Percentiles rank a stretch among this genome's conserved stretches.
phyloP scores from a whole-genome alignment of 2,888 invertebrate species.

The Ligdia adustata region DNA sequence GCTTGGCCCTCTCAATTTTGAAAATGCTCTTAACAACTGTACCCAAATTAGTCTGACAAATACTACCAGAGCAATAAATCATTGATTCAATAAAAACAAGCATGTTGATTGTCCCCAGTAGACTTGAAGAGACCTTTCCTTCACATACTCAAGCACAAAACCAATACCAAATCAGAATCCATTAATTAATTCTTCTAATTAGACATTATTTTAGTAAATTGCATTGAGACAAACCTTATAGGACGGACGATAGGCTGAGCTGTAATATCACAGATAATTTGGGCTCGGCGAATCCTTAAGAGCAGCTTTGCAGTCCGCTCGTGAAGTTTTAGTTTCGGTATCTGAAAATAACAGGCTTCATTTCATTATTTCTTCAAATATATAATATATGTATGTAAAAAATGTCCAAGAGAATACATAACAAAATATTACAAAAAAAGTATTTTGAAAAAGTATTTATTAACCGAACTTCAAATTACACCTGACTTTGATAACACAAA shows the following conservation, averaged over 20 bases:
- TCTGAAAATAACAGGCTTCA: slow-evolving; percentile 48
- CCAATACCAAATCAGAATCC: not conserved
- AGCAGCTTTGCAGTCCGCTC: slow-evolving; percentile 82
- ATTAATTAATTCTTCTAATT: slow-evolving; percentile 2
- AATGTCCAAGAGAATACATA: not conserved
- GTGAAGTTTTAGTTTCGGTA: slow-evolving; percentile 64
- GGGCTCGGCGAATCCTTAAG: slow-evolving; percentile 81
- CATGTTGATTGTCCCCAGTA: too few relatives aligned
- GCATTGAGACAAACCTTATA: slow-evolving; percentile 65
- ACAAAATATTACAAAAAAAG: not conserved
- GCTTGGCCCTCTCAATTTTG: too few relatives aligned
- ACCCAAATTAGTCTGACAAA: too few relatives aligned
- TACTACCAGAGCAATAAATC: too few relatives aligned
- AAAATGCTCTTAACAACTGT: too few relatives aligned
- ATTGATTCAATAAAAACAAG: too few relatives aligned
- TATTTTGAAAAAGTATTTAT: not conserved
- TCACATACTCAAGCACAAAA: too few relatives aligned
- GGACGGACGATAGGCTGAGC: slow-evolving; percentile 85
- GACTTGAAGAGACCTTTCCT: too few relatives aligned
- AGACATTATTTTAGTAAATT: not conserved
- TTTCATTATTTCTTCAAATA: not conserved
- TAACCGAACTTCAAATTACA: not conserved
- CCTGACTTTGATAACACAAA: not conserved
- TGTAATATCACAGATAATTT: slow-evolving; percentile 85
- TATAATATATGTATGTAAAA: not conserved